Base-by-base conservation (phyloP, 2,797 vertebrate genomes). In the Neopelma chrysocephalum region DNA sequence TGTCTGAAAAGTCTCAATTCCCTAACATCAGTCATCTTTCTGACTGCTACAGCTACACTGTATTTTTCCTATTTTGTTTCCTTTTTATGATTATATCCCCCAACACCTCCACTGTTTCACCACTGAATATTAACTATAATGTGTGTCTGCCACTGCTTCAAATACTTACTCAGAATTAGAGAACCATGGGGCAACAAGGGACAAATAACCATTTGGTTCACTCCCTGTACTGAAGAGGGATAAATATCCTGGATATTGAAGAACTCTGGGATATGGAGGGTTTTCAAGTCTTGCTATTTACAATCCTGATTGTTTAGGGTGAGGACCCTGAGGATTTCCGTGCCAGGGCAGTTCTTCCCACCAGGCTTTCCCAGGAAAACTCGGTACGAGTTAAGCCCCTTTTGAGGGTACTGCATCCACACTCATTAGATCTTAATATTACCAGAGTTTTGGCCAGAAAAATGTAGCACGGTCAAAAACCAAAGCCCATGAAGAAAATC, bases 211-310 rank as follows among this genome's bases (percentile, higher is more conserved):
- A 70, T 62, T 70, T 62, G 40, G 21, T 22, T 70, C 38, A 38
- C 29, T 82, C 25, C 25, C 45, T 32, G 9, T 36, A 34, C 22
- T 47, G 29, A 60, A 68, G 27, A 8, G 18, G 9, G 6, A 57
- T 34, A 82, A 79, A 57, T 71, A 79, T 9, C 43, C n/a, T 22
- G 45, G 14, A 15, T 23, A 8, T 1, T n/a, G 27, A 58, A 14
- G 32, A 57, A 25, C 31, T 23, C 7, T 2, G 0, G 27, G n/a
- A 47, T 15, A 40, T 0, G 0, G 29, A 36, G 19, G 7, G 21
- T 64, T 93, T 77, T 72, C 32, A 56, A 68, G 36, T 16, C 20
- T 40, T 34, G 18, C 18, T 60, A 13, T 48, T 83, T 58, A 27
- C 32, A 27, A 1, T 6, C 20, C 26, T 26, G 26, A 27, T 7